Conservation (phyloP, 2,113 vertebrate genomes). For the Mesembrinibis cayennensis region DNA sequence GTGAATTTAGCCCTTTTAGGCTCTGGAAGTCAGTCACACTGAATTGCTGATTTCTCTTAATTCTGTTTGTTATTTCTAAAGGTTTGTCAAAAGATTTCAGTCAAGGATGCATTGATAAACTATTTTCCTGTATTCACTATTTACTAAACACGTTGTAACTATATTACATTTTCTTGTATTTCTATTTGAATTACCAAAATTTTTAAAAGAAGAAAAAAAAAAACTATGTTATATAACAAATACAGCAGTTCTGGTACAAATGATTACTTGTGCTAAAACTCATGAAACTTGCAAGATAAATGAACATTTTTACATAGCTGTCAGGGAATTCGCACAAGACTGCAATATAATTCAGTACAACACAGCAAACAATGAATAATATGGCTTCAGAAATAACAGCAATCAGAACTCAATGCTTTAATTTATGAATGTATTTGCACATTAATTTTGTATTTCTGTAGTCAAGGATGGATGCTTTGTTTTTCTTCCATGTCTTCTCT, state of each 20-base stretch:
- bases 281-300: background rate
- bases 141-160: background rate
- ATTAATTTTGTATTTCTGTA: slow-evolving; percentile 33
- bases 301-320: background rate
- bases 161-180: background rate
- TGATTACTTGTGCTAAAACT: background rate
- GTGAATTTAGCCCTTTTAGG: background rate
- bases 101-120: background rate
- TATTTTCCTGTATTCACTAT: background rate
- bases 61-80: background rate
- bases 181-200: background rate
- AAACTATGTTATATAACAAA: background rate
- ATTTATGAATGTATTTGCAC: slow-evolving; percentile 41
- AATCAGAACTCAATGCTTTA: background rate
- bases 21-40: background rate
- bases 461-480: background rate
- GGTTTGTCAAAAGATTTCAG: background rate
- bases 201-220: background rate
- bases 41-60: background rate
- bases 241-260: background rate
- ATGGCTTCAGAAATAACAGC: background rate
- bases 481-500: background rate
- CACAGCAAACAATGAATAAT: background rate
- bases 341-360: background rate
- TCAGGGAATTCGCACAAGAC: background rate